phyloP scores from a whole-genome alignment of 2,113 vertebrate genomes.

The Scomber scombrus region DNA sequence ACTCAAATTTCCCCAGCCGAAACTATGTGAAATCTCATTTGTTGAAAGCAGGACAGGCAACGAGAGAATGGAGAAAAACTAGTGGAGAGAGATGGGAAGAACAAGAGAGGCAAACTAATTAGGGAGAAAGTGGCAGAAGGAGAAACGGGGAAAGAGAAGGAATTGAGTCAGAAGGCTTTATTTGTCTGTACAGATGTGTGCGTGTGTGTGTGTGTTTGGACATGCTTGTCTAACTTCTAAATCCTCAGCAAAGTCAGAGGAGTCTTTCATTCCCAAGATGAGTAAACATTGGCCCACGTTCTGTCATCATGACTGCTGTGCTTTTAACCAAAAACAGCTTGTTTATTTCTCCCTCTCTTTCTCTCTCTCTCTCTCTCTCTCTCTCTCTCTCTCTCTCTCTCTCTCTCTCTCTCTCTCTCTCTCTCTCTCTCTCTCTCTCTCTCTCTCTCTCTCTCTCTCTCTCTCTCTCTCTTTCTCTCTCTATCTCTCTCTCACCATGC shows the following conservation, averaged over 20 bases:
- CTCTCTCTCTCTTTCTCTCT: background rate
- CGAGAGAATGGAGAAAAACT: constrained; percentile 25
- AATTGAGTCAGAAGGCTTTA: constrained; percentile 35
- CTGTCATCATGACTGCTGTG: constrained; percentile 49
- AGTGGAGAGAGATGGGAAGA: constrained; percentile 35
- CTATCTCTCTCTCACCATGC: constrained; percentile 7
- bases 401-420: background rate
- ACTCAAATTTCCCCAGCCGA: constrained; percentile 4
- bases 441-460: constrained; percentile 13
- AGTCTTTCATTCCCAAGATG: constrained; percentile 65
- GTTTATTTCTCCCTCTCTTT: constrained; percentile 36
- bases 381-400: constrained; percentile 11
- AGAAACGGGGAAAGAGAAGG: constrained; percentile 44
- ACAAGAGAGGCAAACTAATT: constrained; percentile 57
- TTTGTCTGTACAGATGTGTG: constrained; percentile 22
- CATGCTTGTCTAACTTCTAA: constrained; percentile 60
- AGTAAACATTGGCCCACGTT: constrained; percentile 56
- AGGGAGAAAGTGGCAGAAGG: constrained; percentile 45
- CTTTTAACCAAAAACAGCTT: constrained; percentile 49
- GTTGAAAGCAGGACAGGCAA: constrained; percentile 47
- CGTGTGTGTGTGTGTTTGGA: constrained; percentile 32
- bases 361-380: constrained; percentile 25
- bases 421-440: constrained; percentile 9
- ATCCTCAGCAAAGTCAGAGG: constrained; percentile 63
- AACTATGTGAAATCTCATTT: constrained; percentile 45